phyloP scores from a whole-genome alignment of 1,140 invertebrate genomes.

The silkworm (Bombyx mori) region DNA sequence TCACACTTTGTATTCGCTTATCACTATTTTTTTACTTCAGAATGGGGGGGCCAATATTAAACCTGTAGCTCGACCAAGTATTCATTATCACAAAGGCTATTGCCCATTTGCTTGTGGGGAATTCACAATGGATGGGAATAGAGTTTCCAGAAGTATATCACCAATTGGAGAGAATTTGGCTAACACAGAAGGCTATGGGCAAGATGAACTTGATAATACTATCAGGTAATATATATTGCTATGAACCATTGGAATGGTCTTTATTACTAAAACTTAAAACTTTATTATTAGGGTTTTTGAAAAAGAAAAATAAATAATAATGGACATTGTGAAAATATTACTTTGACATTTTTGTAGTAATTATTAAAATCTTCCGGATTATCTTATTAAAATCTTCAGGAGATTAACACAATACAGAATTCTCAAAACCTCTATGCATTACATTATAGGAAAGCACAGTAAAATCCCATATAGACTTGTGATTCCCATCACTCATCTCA shows the following conservation, averaged over 20 bases:
- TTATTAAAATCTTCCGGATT: no score
- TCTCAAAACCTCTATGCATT: no score
- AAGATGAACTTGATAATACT: conserved; percentile 51
- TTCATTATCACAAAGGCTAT: conserved; percentile 22
- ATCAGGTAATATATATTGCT: conserved; percentile 26
- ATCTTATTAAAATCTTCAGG: no score
- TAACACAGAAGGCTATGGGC: conserved; percentile 12
- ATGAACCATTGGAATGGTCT: no score
- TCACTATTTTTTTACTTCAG: conserved; percentile 16
- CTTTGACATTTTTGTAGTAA: no score
- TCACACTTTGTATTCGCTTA: neutral
- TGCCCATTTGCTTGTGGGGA: conserved; percentile 11
- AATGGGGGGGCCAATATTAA: conserved; percentile 26
- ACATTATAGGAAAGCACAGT: no score
- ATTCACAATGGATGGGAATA: conserved; percentile 32
- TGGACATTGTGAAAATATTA: no score
- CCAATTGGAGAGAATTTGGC: neutral
- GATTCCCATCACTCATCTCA: no score
- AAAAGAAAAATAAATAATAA: neutral
- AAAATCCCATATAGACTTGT: no score
- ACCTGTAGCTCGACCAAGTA: conserved; percentile 36
- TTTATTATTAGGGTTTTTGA: neutral
- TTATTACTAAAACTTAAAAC: neutral
- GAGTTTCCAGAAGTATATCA: conserved; percentile 9
- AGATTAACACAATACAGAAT: no score